phyloP scores from a whole-genome alignment of 2,797 vertebrate species.

The Pantherophis alleghaniensis region DNA sequence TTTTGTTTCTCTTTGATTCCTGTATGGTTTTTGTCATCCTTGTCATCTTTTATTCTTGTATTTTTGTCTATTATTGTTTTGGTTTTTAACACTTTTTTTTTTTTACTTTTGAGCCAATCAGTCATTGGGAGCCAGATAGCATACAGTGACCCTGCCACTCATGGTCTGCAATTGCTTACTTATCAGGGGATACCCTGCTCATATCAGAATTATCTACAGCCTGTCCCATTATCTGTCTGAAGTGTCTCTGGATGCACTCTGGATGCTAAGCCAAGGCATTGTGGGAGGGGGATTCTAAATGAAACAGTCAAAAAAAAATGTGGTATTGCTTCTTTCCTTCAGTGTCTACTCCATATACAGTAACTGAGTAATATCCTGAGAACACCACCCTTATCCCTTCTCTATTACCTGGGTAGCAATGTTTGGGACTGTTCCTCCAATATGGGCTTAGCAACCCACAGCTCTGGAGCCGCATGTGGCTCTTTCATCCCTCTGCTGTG shows the following conservation, averaged over 20 bases:
- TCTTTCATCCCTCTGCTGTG: too few relatives aligned
- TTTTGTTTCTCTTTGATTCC: neutral
- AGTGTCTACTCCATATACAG: neutral
- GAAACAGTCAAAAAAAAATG: neutral
- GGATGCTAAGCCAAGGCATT: neutral
- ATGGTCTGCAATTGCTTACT: neutral
- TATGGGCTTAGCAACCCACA: neutral
- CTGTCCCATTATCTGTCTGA: neutral
- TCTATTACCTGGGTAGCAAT: neutral
- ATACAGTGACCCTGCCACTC: neutral
- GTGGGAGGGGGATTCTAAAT: neutral
- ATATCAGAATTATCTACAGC: neutral
- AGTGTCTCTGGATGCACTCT: neutral
- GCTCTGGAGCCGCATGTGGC: too few relatives aligned
- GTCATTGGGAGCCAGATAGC: neutral
- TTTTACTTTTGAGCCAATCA: neutral
- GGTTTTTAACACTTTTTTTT: neutral
- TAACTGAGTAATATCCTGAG: neutral
- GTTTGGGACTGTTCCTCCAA: neutral
- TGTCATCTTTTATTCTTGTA: neutral
- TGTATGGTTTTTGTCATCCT: neutral
- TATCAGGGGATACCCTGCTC: neutral
- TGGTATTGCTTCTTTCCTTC: neutral
- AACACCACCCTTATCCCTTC: neutral
- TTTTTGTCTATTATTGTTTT: neutral